Evolutionary conservation across 2,113 vertebrate genomes (phyloP).

Genomic region (sheep (Ovis aries)): DNA sequence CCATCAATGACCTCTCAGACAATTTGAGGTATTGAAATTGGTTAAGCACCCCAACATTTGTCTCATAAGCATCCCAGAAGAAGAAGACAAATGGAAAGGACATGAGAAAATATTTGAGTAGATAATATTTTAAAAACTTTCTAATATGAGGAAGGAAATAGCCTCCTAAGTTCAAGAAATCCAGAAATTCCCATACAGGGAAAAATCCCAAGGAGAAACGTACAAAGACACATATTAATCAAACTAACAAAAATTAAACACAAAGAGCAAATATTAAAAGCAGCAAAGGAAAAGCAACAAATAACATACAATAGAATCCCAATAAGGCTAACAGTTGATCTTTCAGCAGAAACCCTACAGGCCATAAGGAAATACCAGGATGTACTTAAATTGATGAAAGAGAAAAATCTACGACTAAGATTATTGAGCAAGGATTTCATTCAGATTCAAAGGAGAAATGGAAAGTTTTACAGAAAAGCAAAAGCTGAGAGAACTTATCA

Average conservation of each 20-base stretch:
- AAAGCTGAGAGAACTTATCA: neutral
- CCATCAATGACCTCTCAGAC: neutral
- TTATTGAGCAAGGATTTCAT: neutral
- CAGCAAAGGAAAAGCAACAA: neutral
- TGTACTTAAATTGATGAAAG: neutral
- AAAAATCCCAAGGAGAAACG: neutral
- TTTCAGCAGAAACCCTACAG: neutral
- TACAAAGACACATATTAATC: neutral
- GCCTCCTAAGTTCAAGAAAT: neutral
- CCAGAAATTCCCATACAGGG: neutral
- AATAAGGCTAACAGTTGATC: neutral
- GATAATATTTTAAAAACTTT: neutral
- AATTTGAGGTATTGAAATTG: neutral
- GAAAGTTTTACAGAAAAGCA: neutral
- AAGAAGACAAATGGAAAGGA: neutral
- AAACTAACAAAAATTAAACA: neutral
- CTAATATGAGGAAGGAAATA: neutral
- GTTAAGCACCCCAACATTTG: neutral
- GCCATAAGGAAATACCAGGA: neutral
- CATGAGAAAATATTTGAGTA: neutral
- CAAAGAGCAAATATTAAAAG: neutral
- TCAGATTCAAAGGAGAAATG: neutral
- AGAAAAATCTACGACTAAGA: neutral
- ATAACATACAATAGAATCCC: neutral
- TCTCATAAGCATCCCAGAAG: neutral